Base-by-base conservation (phyloP, 2,888 invertebrate genomes). In the Mechanitis mazaeus region DNA sequence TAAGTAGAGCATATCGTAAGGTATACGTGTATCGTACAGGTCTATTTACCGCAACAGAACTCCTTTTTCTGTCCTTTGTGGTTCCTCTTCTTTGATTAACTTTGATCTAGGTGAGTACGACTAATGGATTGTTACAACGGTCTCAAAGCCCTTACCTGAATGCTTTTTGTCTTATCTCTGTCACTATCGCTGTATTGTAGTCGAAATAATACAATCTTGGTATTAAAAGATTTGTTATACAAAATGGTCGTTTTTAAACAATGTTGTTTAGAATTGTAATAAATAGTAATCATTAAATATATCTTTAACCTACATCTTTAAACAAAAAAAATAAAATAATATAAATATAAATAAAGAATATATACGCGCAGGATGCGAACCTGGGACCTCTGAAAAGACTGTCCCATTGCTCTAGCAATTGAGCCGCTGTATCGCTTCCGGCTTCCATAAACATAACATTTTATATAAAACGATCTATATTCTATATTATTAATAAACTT, bases 51-150 rank as follows among this genome's bases (percentile, higher is more conserved):
- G 84, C 86, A 85, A 84, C 81, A 79, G 81, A 77, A 83, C 83
- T 85, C 83, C 84, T 86, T 87, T 87, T 87, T 81, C 77, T 82
- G 79, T 83, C 80, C 84, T 87, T 88, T 88, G 87, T 87, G 84
- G 75, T 31, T 50, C 74, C 73, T 78, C 76, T 79, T 80, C 83
- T 88, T 85, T 90, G 90, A 91, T 91, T 91, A 90, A 88, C 90
- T 91, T 89, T 89, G 89, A 90, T 90, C 82, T 89, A 85, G 86
- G 85, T 84, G 84, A 85, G 86, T 86, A 81, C 80, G 73, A 71
- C 80, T 87, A 87, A 87, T 87, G 87, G 85, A 87, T 87, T 86
- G 83, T 83, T 69, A 67, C 68, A 68, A 69, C 71, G 68, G 61
- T 68, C 69, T 65, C 68, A 69, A 71, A 74, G 69, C 63, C 69